A percentile compares a stretch with the other conserved stretches of the same genome.
Evolutionary conservation across 1,140 invertebrate species (phyloP).

Genomic region (Scylla paramamosain): DNA sequence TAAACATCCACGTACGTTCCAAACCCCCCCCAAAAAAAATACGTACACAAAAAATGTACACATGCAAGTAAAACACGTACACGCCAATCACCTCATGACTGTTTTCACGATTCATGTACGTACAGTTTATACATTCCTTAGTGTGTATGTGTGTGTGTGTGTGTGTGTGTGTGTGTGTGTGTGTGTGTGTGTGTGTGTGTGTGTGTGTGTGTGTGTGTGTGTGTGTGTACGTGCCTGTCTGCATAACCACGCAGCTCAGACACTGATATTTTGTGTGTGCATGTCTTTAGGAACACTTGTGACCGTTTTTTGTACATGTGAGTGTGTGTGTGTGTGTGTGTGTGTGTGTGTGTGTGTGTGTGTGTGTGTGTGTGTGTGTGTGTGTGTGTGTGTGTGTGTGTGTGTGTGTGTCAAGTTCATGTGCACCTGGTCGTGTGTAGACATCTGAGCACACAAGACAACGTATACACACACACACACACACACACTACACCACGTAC

Average conservation of each 20-base stretch:
- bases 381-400: slow-evolving; percentile 7
- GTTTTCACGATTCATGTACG: not conserved
- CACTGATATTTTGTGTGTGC: not conserved
- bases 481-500: not conserved
- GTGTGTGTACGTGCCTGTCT: not conserved
- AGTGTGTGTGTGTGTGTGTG: not conserved
- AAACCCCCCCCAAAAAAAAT: no score
- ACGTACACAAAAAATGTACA: no score
- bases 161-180: slow-evolving; percentile 30
- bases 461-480: not conserved
- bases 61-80: no score
- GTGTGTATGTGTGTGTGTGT: not conserved
- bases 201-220: slow-evolving; percentile 48
- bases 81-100: not conserved
- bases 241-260: not conserved
- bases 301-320: not conserved
- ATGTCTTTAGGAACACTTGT: not conserved
- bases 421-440: not conserved
- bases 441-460: not conserved
- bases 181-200: slow-evolving; percentile 50
- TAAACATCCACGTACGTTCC: no score
- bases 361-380: slow-evolving; percentile 37
- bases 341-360: slow-evolving; percentile 33
- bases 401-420: not conserved
- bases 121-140: not conserved